These are phyloP conservation scores for Aphrocallistes beatrix DNA, from an alignment of 37 sponge, comb jelly and placozoan species.

Conservation along the genomic window DNA sequence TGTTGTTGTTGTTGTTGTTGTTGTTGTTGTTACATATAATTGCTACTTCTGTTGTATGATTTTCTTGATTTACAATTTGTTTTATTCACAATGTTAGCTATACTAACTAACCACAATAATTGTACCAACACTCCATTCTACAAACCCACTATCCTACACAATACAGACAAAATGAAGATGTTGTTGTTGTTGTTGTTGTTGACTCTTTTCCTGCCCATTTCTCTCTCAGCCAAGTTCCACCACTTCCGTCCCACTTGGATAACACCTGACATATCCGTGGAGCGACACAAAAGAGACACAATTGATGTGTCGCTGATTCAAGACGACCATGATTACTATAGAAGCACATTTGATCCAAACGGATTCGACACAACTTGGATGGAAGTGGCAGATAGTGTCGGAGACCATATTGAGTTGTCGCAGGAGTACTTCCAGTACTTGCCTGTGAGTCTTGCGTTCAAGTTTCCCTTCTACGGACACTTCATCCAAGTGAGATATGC, in stretches of 20 bases:
- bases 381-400: neutral
- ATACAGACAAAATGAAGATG: neutral
- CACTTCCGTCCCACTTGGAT: too few relatives aligned
- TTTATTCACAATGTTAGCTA: too few relatives aligned
- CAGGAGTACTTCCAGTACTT: neutral
- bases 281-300: neutral
- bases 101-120: too few relatives aligned
- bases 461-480: slow-evolving; percentile 64
- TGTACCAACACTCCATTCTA: too few relatives aligned
- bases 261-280: too few relatives aligned
- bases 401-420: neutral
- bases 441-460: slow-evolving; percentile 21
- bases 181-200: neutral
- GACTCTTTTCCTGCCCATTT: neutral
- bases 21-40: too few relatives aligned
- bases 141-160: neutral
- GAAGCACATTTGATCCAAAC: neutral
- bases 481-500: slow-evolving; percentile 26
- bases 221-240: too few relatives aligned
- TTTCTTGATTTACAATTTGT: too few relatives aligned
- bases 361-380: neutral
- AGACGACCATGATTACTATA: neutral
- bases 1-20: neutral
- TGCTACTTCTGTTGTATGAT: too few relatives aligned
- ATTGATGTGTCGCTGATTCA: neutral